Percentiles rank a stretch among this genome's conserved stretches.
Conservation (phyloP, 2,113 vertebrate species). For the Holacanthus passer region DNA sequence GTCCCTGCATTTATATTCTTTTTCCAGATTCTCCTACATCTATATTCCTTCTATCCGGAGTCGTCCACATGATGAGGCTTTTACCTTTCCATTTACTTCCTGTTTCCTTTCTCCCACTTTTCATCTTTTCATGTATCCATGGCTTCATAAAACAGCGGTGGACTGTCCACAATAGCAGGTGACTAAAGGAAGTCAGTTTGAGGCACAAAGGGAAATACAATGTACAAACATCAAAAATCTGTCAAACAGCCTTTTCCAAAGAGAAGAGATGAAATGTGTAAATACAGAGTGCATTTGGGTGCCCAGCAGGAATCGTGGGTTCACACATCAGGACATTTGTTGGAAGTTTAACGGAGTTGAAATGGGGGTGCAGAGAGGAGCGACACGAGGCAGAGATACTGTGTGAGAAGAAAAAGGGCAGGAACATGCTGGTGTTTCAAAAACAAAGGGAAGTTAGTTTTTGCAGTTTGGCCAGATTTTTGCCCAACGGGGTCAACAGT, state of each 20-base stretch:
- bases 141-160: constrained; percentile 35
- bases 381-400: background rate
- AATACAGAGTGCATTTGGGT: background rate
- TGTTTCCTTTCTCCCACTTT: background rate
- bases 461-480: background rate
- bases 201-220: constrained; percentile 35
- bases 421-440: background rate
- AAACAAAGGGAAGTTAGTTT: constrained; percentile 18
- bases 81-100: background rate
- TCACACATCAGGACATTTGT: background rate
- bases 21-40: constrained; percentile 6
- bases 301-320: background rate
- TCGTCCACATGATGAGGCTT: constrained; percentile 1
- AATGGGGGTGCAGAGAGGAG: background rate
- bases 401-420: background rate
- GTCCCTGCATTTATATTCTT: background rate
- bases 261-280: constrained; percentile 13
- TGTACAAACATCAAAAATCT: constrained; percentile 2
- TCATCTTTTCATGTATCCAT: background rate
- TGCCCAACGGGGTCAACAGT: background rate
- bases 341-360: background rate
- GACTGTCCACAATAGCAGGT: background rate
- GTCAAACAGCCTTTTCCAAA: constrained; percentile 31
- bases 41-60: background rate
- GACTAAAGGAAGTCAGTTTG: constrained; percentile 44